Conservation (phyloP, 2,113 vertebrate genomes). For the Phylloscopus trochiloides region DNA sequence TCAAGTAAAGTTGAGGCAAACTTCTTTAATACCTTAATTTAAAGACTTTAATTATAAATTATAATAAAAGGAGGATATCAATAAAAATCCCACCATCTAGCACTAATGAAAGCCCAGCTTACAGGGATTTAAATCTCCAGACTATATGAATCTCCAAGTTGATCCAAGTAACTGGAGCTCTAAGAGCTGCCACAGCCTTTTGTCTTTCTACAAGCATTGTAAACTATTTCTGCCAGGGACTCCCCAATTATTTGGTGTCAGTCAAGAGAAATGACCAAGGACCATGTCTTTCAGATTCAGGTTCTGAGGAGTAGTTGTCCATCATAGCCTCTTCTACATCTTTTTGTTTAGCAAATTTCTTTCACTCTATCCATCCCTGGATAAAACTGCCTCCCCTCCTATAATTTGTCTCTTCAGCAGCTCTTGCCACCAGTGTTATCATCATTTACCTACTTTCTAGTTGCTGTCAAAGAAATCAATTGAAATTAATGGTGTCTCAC, state of each 20-base stretch:
- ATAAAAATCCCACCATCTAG: neutral
- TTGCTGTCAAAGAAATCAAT: neutral
- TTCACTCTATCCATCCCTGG: neutral
- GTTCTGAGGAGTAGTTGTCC: neutral
- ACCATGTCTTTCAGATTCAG: neutral
- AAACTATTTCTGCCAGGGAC: neutral
- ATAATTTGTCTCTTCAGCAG: neutral
- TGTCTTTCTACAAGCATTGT: neutral
- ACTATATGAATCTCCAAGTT: accelerated
- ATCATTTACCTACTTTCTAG: neutral
- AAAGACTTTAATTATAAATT: neutral
- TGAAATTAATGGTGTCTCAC: neutral
- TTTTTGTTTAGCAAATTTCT: neutral
- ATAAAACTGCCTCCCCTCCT: neutral
- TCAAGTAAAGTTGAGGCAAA: neutral
- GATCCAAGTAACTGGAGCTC: neutral
- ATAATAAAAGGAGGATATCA: neutral
- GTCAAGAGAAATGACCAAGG: neutral
- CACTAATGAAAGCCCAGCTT: neutral
- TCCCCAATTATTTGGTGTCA: neutral
- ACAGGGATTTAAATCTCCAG: neutral
- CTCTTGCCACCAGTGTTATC: neutral
- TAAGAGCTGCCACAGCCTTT: neutral
- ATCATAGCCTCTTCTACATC: neutral
- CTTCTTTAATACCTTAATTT: neutral